Evolutionary conservation across 2,113 vertebrate genomes (phyloP).

Genomic region (Nothobranchius kuhntae): DNA sequence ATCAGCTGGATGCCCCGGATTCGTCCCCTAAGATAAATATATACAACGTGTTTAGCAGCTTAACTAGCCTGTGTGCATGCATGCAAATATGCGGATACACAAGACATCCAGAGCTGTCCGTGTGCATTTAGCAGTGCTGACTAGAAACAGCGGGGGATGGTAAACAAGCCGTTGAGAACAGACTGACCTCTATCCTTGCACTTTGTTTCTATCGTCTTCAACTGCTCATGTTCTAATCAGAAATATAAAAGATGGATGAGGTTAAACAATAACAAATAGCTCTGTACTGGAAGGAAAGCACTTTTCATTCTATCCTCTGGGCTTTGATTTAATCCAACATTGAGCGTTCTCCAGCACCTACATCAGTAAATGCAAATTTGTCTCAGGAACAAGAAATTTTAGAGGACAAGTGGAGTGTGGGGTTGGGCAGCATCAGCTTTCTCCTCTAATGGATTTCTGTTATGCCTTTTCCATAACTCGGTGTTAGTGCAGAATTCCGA

Average conservation of each 20-base stretch:
- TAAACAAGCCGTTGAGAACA: constrained; percentile 66
- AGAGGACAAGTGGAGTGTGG: not conserved
- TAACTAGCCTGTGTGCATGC: constrained; percentile 26
- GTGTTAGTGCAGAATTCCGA: constrained; percentile 17
- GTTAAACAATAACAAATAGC: constrained; percentile 16
- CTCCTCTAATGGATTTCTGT: not conserved
- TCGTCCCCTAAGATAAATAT: constrained; percentile 68
- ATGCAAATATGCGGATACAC: constrained; percentile 13
- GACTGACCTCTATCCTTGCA: constrained; percentile 54
- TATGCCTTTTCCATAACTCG: constrained; percentile 4
- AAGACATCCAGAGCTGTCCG: constrained; percentile 10
- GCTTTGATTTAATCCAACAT: not conserved
- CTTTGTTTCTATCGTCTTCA: constrained; percentile 30
- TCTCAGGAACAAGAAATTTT: constrained; percentile 12
- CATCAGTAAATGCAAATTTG: not conserved
- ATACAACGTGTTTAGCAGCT: constrained; percentile 72
- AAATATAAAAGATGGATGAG: constrained; percentile 42
- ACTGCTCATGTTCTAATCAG: constrained; percentile 32
- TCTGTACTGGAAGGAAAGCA: constrained; percentile 1
- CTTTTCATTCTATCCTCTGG: not conserved
- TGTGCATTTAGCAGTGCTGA: constrained; percentile 57
- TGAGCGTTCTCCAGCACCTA: not conserved
- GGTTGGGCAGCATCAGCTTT: not conserved
- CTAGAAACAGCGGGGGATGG: constrained; percentile 51
- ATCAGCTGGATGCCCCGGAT: constrained; percentile 68